Percentiles rank a stretch among this genome's conserved stretches.
These are phyloP conservation scores for Leptobrachium leishanense DNA, from an alignment of 2,113 vertebrate species.

Conservation along the genomic window DNA sequence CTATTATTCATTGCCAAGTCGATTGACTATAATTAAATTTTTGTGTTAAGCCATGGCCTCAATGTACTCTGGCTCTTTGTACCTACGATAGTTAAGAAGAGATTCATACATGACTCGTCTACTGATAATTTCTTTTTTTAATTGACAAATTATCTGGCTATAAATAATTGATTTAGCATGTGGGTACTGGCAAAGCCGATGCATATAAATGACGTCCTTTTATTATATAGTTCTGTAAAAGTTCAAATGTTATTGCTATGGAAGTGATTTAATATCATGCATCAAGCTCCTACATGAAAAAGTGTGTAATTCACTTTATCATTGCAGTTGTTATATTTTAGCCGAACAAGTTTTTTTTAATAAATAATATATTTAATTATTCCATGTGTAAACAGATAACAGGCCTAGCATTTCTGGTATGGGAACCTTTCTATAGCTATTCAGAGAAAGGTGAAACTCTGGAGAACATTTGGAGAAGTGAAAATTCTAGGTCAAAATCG, in stretches of 20 bases:
- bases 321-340: no score
- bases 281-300: background rate
- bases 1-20: constrained; percentile 30
- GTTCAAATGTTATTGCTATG: background rate
- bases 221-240: background rate
- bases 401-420: no score
- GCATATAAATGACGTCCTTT: constrained; percentile 7
- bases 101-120: constrained; percentile 22
- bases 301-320: background rate
- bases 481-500: no score
- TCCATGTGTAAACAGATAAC: no score
- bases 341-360: no score
- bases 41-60: constrained; percentile 38
- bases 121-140: background rate
- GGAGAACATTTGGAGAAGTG: no score
- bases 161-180: constrained; percentile 22
- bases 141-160: background rate
- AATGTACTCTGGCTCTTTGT: background rate
- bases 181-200: background rate
- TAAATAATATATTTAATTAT: no score
- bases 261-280: background rate
- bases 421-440: no score
- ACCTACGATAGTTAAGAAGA: background rate
- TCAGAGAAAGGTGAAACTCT: no score
- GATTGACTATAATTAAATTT: constrained; percentile 47